Evolutionary conservation across 1,140 invertebrate genomes (phyloP), one percentile per base, ranked within the genome.

Genomic region (Lysiphlebus fabarum): DNA sequence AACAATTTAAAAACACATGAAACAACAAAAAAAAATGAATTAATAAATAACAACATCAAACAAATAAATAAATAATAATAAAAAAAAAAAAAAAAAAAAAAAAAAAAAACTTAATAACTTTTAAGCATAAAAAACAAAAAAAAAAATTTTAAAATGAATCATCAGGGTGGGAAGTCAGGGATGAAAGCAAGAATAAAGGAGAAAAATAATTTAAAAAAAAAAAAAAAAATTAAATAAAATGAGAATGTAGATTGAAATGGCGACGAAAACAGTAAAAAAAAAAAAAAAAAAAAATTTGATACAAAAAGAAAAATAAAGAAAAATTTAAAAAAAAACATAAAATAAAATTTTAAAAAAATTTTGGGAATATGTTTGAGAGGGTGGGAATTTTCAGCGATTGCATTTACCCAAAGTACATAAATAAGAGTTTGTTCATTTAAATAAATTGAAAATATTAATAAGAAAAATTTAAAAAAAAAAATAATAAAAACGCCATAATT

Each of bases 1-100:
- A 77, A 74, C 69, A 74, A 77, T 76, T 73, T 71, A 76, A 66
- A 26, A 26, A 74, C 71, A 76, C 71, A 73, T 74, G 69, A 73
- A 70, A 63, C 36, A 57, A 57, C 42, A 62, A 47, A 65, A 62
- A 53, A 63, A 60, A 58, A 59, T 58, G 44, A 59, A 61, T 26
- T 76, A 79, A 79, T 74, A 76, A 70, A 78, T 79, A 78, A 77
- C 77, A 79, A 78, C 70, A 74, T 70, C 70, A 78, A 79, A 77
- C 74, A 73, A 78, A 78, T 75, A 75, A 70, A 74, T 77, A 63
- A 78, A 77, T 73, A 73, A 72, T 73, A n/a, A n/a, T 72, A 72
- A 66, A 67, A 69, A 42, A 56, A 59, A 47, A 40, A 59, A 59
- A 63, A 76, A 73, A 65, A 74, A 73, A 73, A 73, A 70, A 75